Evolutionary conservation across 2,797 vertebrate genomes (phyloP).

Genomic region (Cercopithecus diana): DNA sequence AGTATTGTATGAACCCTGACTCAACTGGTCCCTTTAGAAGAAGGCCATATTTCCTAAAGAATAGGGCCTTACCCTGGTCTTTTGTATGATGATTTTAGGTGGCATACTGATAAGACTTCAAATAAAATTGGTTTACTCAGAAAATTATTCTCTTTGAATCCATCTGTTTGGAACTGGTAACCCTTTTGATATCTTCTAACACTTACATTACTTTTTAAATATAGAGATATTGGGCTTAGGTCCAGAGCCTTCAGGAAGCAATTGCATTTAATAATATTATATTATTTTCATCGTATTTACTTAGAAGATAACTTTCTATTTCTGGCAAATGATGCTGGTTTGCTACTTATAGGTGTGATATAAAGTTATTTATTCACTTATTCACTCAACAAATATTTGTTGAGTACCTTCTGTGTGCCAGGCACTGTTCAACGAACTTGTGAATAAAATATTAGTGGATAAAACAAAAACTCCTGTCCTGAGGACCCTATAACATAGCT

Average conservation of each 20-base stretch:
- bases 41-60: not conserved
- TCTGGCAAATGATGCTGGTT: not conserved
- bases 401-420: not conserved
- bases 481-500: not conserved
- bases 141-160: not conserved
- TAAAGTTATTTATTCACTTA: not conserved
- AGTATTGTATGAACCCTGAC: not conserved
- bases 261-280: not conserved
- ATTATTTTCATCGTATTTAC: not conserved
- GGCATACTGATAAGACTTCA: not conserved
- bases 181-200: not conserved
- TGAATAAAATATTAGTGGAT: not conserved
- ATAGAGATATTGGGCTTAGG: not conserved
- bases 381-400: not conserved
- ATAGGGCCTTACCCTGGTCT: not conserved
- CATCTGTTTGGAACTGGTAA: not conserved
- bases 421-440: not conserved
- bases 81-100: not conserved
- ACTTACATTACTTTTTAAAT: not conserved
- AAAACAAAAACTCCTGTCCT: not conserved
- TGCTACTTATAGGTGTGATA: not conserved
- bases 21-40: not conserved
- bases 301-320: conserved; percentile 32
- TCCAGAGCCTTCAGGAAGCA: not conserved
- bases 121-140: not conserved